phyloP scores from a whole-genome alignment of 1,140 invertebrate species.

The Cotesia vestalis region DNA sequence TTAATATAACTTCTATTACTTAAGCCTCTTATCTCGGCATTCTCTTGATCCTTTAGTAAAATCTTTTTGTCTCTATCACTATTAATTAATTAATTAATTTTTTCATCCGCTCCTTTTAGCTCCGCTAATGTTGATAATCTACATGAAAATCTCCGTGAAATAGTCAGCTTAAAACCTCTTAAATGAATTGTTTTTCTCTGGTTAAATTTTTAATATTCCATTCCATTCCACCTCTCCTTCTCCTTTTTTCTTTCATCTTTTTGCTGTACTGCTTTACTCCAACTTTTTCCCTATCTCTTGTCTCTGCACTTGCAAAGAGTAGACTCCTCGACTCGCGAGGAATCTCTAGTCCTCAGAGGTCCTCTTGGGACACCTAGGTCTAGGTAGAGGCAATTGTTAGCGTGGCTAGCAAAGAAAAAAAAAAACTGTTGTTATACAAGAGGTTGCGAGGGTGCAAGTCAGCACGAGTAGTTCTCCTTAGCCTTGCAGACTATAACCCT shows the following conservation, averaged over 20 bases:
- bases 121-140: background rate
- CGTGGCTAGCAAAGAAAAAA: too few species aligned
- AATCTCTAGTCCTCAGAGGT: background rate
- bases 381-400: conserved; percentile 1
- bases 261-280: background rate
- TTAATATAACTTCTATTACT: conserved; percentile 17
- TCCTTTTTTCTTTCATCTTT: background rate
- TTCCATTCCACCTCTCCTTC: background rate
- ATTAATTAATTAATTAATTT: conserved; percentile 12
- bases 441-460: too few species aligned
- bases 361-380: conserved; percentile 19
- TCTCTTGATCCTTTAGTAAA: background rate
- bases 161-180: background rate
- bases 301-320: background rate
- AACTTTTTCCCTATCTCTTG: background rate
- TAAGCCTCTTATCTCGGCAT: background rate
- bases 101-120: background rate
- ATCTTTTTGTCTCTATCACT: background rate
- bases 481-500: too few species aligned
- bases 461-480: too few species aligned
- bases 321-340: too few species aligned
- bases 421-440: too few species aligned
- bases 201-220: conserved; percentile 11
- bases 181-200: background rate
- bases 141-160: too few species aligned